Percentiles rank a stretch among this genome's conserved stretches.
Conservation (phyloP, 2,888 invertebrate species). For the Atrina japonica region DNA sequence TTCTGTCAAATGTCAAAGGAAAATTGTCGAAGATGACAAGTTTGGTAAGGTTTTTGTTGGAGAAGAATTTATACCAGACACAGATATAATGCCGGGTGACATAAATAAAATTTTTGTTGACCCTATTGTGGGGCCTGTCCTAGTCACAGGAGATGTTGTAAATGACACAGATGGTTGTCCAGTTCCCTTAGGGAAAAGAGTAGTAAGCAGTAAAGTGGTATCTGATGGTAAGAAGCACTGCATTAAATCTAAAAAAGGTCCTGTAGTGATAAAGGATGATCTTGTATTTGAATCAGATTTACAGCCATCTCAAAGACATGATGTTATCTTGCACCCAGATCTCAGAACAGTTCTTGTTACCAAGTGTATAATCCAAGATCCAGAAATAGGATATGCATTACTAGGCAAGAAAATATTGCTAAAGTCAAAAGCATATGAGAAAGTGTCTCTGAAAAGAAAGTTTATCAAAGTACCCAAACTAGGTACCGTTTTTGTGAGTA, state of each 20-base stretch:
- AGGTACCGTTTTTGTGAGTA: not conserved
- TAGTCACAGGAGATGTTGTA: not conserved
- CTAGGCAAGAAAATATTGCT: not conserved
- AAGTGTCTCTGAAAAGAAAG: not conserved
- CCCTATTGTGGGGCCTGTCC: not conserved
- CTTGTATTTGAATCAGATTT: not conserved
- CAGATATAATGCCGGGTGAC: not conserved
- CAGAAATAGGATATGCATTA: not conserved
- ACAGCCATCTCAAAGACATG: not conserved
- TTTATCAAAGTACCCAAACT: not conserved
- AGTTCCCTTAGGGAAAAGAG: constrained; percentile 1
- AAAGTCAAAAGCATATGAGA: not conserved
- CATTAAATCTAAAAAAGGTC: not conserved
- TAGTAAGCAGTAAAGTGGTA: not conserved
- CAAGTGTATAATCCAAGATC: not conserved
- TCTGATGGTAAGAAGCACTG: not conserved
- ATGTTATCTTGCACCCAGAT: not conserved
- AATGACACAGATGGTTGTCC: not conserved
- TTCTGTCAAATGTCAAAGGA: no score
- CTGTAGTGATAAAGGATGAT: not conserved
- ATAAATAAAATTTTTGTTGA: not conserved
- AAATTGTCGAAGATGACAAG: not conserved
- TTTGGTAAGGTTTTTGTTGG: not conserved
- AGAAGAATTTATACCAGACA: not conserved
- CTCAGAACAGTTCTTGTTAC: not conserved